Percentiles rank a stretch among this genome's conserved stretches.
These are phyloP conservation scores for Petaurus breviceps DNA, from an alignment of 2,113 vertebrate species.

Conservation along the genomic window DNA sequence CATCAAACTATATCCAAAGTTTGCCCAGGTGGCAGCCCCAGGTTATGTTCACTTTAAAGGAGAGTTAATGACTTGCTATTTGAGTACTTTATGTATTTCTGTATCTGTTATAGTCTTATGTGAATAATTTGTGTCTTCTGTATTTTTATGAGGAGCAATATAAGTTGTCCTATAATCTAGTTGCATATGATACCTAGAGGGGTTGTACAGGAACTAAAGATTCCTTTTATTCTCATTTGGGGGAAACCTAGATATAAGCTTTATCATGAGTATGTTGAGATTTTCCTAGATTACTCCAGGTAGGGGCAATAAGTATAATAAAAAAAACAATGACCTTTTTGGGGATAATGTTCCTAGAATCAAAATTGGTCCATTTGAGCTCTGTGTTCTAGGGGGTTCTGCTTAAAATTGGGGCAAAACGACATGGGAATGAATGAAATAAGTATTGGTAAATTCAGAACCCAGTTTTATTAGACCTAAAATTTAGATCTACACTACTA, in stretches of 20 bases:
- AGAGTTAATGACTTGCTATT: not conserved
- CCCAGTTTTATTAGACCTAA: not conserved
- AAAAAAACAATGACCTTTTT: not conserved
- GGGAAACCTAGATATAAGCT: not conserved
- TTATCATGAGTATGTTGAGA: not conserved
- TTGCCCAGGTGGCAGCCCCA: not conserved
- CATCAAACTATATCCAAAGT: not conserved
- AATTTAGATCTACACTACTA: constrained; percentile 29
- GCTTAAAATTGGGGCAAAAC: not conserved
- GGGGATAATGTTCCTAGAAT: not conserved
- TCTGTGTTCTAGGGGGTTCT: not conserved
- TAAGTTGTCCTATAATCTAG: not conserved
- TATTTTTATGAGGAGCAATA: not conserved
- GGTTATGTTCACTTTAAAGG: not conserved
- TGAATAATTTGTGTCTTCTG: not conserved
- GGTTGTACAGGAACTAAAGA: not conserved
- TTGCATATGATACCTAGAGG: not conserved
- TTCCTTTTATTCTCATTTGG: not conserved
- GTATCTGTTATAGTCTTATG: not conserved
- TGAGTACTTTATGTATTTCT: not conserved
- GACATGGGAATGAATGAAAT: constrained; percentile 29
- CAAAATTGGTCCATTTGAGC: not conserved
- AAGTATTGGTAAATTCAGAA: constrained; percentile 23
- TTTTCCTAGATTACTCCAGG: not conserved
- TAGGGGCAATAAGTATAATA: not conserved